These are phyloP conservation scores for Melanotus villosus DNA, from an alignment of 2,888 invertebrate species.

Conservation along the genomic window DNA sequence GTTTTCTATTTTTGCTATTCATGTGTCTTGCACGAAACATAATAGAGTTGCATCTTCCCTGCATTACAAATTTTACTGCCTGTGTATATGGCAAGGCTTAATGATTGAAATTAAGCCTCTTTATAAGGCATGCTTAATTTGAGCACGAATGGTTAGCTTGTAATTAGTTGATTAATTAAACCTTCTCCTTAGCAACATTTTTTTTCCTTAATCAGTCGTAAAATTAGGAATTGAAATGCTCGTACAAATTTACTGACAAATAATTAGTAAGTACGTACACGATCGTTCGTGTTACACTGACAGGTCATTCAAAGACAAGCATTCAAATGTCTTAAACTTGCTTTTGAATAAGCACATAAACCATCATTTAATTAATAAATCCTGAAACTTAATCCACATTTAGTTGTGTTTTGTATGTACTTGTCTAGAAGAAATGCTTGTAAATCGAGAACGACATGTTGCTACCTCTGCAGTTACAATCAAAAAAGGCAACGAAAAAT, in stretches of 20 bases:
- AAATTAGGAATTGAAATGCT: not conserved
- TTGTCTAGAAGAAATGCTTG: conserved; percentile 18
- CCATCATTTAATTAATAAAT: conserved; percentile 22
- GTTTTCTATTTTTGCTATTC: conserved; percentile 7
- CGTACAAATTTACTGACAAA: not conserved
- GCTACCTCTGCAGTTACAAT: not conserved
- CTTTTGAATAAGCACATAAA: conserved; percentile 29
- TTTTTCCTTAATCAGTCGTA: not conserved
- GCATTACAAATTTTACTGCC: not conserved
- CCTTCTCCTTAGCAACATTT: not conserved
- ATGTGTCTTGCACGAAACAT: not conserved
- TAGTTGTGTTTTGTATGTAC: conserved; percentile 12
- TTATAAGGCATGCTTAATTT: not conserved
- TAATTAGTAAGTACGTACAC: conserved; percentile 7
- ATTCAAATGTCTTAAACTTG: conserved; percentile 28
- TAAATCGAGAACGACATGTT: conserved; percentile 21
- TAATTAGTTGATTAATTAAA: not conserved
- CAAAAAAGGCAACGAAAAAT: conserved; percentile 17
- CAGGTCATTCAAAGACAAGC: conserved; percentile 11
- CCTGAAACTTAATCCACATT: conserved; percentile 18
- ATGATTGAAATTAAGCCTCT: conserved; percentile 12
- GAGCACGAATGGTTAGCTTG: no score
- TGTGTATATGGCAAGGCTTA: not conserved
- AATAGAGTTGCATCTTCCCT: conserved; percentile 10
- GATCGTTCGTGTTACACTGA: conserved; percentile 7